Evolutionary conservation across 2,797 vertebrate genomes (phyloP), one percentile per base, ranked within the genome.

Genomic region (Balearica regulorum): DNA sequence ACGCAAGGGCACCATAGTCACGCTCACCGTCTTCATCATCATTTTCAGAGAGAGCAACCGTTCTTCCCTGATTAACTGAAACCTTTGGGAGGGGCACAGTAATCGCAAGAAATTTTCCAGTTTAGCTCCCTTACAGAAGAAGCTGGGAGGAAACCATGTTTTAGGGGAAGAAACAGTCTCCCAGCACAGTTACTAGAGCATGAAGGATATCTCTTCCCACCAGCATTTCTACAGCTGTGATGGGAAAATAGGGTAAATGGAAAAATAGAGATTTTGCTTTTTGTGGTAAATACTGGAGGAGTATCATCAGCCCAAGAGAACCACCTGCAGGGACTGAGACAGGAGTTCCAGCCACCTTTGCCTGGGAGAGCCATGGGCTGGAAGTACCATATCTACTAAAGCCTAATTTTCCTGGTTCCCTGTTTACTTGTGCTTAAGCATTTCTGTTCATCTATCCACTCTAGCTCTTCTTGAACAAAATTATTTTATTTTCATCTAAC

Each of bases 11-110:
- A 76, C 18, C 11, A 9, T 25, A 43, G 24, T 71, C 53, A 49
- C 1, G 2, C 65, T 88, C 29, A 70, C 33, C 0, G 0, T 43
- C 46, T 58, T 54, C 64, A 65, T 10, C 19, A 35, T 12, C 9
- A 48, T 35, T 51, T 91, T 79, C 33, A 51, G 39, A 14, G 37
- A 79, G 1, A 64, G 10, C 33, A 95, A 43, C 33, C 1, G 0
- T 15, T 55, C 29, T 73, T 76, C 19, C 25, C 29, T 14, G 7
- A 39, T 44, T 43, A 60, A 0, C 0, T 37, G 11, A 87, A 75
- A 24, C 10, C 39, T 84, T 84, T 79, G 22, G 31, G 33, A 96
- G 35, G 31, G 35, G 5, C 19, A 86, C 35, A 26, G 9, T 71
- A 62, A 62, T 49, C 31, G 24, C 28, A 82, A 73, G 53, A 76